phyloP scores from a whole-genome alignment of 2,888 invertebrate genomes.

The Dynastes hyllus region DNA sequence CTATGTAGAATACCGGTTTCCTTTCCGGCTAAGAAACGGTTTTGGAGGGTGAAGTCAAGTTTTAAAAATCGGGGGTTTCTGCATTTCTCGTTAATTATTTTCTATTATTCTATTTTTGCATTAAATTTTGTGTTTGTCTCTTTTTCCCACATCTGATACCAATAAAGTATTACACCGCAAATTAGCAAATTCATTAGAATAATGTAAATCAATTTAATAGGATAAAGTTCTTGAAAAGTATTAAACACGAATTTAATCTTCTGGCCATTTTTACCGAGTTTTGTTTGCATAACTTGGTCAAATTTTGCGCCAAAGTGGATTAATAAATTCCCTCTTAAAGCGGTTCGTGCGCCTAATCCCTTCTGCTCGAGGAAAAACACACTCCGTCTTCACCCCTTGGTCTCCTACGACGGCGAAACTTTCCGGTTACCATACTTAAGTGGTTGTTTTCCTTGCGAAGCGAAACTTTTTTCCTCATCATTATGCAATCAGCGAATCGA shows the following conservation, averaged over 20 bases:
- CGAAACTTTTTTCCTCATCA: constrained; percentile 43
- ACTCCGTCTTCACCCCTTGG: background rate
- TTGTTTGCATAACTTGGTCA: constrained; percentile 32
- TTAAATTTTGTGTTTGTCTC: too few relatives aligned
- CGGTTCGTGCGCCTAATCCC: constrained; percentile 12
- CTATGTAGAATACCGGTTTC: too few relatives aligned
- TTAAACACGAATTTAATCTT: constrained; percentile 33
- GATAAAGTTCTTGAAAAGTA: constrained; percentile 31
- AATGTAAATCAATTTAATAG: constrained; percentile 7
- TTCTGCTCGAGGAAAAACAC: constrained; percentile 13
- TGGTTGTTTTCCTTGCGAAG: constrained; percentile 41
- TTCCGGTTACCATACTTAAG: constrained; percentile 45
- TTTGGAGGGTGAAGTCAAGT: too few relatives aligned
- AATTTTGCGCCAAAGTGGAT: constrained; percentile 23
- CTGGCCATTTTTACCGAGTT: constrained; percentile 14
- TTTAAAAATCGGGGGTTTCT: too few relatives aligned
- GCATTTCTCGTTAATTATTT: too few relatives aligned
- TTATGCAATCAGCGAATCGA: constrained; percentile 46
- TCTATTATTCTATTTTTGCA: too few relatives aligned
- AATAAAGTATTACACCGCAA: background rate
- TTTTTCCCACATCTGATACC: background rate
- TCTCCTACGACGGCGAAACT: constrained; percentile 10
- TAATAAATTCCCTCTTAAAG: constrained; percentile 30
- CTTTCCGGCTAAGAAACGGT: too few relatives aligned
- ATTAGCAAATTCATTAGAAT: background rate